phyloP scores from a whole-genome alignment of 2,797 vertebrate species.

The Siniperca scherzeri region DNA sequence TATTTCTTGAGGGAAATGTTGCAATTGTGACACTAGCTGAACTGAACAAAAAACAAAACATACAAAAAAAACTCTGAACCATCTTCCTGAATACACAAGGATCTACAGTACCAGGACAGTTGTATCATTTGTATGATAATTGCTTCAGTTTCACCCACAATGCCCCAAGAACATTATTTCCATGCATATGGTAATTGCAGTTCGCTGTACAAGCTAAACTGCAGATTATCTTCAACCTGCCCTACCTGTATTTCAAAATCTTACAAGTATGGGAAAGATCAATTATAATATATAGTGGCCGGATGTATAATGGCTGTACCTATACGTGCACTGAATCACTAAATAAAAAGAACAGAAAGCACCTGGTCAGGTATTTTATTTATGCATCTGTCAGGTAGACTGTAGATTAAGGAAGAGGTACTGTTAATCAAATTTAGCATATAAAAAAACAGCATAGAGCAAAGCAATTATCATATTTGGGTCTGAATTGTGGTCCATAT shows the following conservation, averaged over 20 bases:
- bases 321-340: neutral
- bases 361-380: neutral
- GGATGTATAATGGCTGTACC: neutral
- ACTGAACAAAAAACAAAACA: neutral
- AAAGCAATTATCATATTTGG: neutral
- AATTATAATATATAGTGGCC: neutral
- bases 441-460: neutral
- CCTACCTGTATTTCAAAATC: neutral
- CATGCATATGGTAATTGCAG: constrained; percentile 37
- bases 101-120: constrained; percentile 1
- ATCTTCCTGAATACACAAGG: constrained; percentile 3
- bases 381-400: neutral
- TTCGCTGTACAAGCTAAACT: constrained; percentile 33
- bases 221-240: constrained; percentile 28
- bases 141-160: constrained; percentile 23
- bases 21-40: neutral
- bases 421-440: neutral
- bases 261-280: neutral
- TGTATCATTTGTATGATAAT: constrained; percentile 44
- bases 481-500: neutral
- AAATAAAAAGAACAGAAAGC: neutral
- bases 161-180: neutral
- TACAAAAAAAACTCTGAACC: neutral
- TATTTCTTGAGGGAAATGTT: neutral
- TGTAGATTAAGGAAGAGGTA: neutral